Conservation (phyloP, 2,888 invertebrate species). For the Stomorhina lunata region DNA sequence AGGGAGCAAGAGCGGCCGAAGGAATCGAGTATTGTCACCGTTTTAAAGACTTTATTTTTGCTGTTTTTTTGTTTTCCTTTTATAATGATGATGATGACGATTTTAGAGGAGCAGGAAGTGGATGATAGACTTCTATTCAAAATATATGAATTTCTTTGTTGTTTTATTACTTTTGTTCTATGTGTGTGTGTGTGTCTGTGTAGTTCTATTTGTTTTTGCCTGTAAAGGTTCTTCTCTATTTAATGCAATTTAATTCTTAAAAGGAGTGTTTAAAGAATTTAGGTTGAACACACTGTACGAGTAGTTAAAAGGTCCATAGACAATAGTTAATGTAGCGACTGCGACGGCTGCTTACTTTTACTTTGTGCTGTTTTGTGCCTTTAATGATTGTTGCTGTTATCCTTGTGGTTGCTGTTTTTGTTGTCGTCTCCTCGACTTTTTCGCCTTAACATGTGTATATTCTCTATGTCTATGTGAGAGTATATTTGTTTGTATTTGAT, state of each 20-base stretch:
- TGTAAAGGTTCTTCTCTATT: not conserved
- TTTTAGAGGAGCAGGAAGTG: not conserved
- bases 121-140: not conserved
- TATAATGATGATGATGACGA: not conserved
- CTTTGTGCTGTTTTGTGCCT: not conserved
- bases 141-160: not conserved
- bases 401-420: not conserved
- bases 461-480: not conserved
- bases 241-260: constrained; percentile 31
- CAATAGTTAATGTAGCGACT: constrained; percentile 40
- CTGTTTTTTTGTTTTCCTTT: constrained; percentile 13
- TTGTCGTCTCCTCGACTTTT: not conserved
- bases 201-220: not conserved
- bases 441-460: not conserved
- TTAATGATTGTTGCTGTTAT: constrained; percentile 8
- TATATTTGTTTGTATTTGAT: not conserved
- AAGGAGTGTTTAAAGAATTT: constrained; percentile 41
- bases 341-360: not conserved
- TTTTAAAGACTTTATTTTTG: constrained; percentile 52
- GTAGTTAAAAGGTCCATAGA: constrained; percentile 48
- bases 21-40: constrained; percentile 47
- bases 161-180: not conserved
- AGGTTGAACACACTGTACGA: constrained; percentile 29
- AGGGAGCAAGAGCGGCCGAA: not conserved
- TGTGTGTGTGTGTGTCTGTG: not conserved